Conservation (phyloP, 1,140 invertebrate genomes). For the Odontomachus brunneus region DNA sequence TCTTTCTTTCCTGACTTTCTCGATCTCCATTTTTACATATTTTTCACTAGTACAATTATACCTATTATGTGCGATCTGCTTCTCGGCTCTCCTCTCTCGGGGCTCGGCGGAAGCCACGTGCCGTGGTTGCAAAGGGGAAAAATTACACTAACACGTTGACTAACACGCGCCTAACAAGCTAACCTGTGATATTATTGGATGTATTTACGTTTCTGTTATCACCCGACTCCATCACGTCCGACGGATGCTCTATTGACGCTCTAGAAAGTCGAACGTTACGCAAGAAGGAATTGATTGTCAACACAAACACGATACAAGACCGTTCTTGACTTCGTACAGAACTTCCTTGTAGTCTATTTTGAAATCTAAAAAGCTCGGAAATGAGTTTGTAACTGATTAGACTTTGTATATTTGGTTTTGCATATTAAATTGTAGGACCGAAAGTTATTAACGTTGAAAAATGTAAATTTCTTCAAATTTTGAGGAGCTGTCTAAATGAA, state of each 20-base stretch:
- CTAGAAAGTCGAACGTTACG: slow-evolving; percentile 9
- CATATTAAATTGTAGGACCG: neutral
- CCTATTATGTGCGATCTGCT: slow-evolving; percentile 75
- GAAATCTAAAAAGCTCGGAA: neutral
- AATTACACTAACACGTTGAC: slow-evolving; percentile 77
- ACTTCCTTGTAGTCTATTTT: neutral
- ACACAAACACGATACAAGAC: neutral
- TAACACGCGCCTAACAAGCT: slow-evolving; percentile 82
- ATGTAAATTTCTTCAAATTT: neutral
- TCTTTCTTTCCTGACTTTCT: slow-evolving; percentile 22
- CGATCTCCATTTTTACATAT: slow-evolving; percentile 5
- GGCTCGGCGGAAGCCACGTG: slow-evolving; percentile 85
- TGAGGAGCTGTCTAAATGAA: neutral
- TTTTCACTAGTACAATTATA: slow-evolving; percentile 15
- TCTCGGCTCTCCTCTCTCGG: slow-evolving; percentile 85
- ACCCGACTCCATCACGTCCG: neutral
- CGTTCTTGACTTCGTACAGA: neutral
- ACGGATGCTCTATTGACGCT: slow-evolving; percentile 1
- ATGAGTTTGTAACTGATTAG: neutral
- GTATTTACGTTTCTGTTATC: slow-evolving; percentile 41
- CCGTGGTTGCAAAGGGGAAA: slow-evolving; percentile 79
- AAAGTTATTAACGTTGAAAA: neutral
- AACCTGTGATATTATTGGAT: slow-evolving; percentile 54
- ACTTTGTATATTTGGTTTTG: no score
- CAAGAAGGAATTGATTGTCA: slow-evolving; percentile 22